phyloP scores from a whole-genome alignment of 1,140 invertebrate genomes.

The Bilobella aurantiaca region DNA sequence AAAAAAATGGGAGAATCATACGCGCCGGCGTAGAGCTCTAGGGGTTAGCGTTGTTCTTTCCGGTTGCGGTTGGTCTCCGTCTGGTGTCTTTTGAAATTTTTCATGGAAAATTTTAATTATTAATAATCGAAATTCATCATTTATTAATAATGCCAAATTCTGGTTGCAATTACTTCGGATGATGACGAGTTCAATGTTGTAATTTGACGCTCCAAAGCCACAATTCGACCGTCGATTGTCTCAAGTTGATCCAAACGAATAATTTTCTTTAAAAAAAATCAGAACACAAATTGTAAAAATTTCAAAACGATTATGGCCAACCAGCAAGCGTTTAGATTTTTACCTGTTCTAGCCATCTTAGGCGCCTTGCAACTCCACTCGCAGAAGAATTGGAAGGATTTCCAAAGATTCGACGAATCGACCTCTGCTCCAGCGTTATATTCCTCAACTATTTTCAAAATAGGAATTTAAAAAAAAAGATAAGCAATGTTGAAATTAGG shows the following conservation, averaged over 20 bases:
- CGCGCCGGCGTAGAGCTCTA: background rate
- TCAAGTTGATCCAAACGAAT: slow-evolving; percentile 15
- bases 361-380: background rate
- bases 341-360: slow-evolving; percentile 8
- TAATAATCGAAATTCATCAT: background rate
- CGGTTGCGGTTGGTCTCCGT: background rate
- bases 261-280: slow-evolving; percentile 6
- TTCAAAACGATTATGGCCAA: background rate
- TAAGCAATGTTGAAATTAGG: background rate
- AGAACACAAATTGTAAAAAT: background rate
- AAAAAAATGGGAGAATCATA: background rate
- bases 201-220: slow-evolving; percentile 20
- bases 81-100: background rate
- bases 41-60: background rate
- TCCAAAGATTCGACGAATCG: slow-evolving; percentile 27
- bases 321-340: background rate
- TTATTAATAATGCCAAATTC: background rate
- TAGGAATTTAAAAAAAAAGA: background rate
- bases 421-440: slow-evolving; percentile 17
- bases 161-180: background rate
- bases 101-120: background rate
- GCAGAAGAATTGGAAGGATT: slow-evolving; percentile 17
- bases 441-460: slow-evolving; percentile 21
- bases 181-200: background rate
- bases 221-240: slow-evolving; percentile 21